Evolutionary conservation across 2,797 vertebrate genomes (phyloP), one percentile per base, ranked within the genome.

Genomic region (Champsocephalus esox): DNA sequence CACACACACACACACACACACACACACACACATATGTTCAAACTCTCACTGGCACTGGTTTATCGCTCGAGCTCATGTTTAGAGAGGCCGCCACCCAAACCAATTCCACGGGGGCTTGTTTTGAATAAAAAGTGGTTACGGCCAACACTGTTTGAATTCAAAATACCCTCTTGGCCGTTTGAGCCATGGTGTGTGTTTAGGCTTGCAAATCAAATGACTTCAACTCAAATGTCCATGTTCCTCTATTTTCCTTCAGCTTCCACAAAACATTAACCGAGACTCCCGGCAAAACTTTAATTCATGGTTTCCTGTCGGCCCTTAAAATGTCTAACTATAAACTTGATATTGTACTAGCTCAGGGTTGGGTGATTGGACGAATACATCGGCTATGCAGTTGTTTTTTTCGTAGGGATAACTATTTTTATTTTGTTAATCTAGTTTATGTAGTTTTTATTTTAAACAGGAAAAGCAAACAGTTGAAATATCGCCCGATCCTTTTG

Each of bases 121-220:
- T 73, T 71, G 86, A 90, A 90, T 89, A 78, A 86, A 88, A 77
- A 88, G 63, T 28, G 16, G 63, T 77, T 61, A 63, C 72, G 75
- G 82, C 71, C 55, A 66, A 76, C 77, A 62, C 46, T 24, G 68
- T 73, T 49, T 81, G 86, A 86, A 90, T 92, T 69, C 72, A 76
- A 79, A 90, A 81, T n/a, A 54, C 48, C 34, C 70, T 79, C 54
- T 60, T 65, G 74, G 73, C 77, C 68, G 61, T 4, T 4, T 7
- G 48, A 73, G 66, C 32, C 43, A 16, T 3, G 12, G 51, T 68
- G 66, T 72, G 28, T 70, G 48, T 72, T 68, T 24, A 59, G n/a
- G 54, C 48, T 51, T 57, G 48, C 79, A 80, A 83, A 80, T 77
- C 57, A 80, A 84, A 89, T 19, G 4, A 44, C 51, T 83, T 83